Percentiles rank a stretch among this genome's conserved stretches.
Evolutionary conservation across 2,797 vertebrate species (phyloP).

Genomic region (Ptychadena robeensis): DNA sequence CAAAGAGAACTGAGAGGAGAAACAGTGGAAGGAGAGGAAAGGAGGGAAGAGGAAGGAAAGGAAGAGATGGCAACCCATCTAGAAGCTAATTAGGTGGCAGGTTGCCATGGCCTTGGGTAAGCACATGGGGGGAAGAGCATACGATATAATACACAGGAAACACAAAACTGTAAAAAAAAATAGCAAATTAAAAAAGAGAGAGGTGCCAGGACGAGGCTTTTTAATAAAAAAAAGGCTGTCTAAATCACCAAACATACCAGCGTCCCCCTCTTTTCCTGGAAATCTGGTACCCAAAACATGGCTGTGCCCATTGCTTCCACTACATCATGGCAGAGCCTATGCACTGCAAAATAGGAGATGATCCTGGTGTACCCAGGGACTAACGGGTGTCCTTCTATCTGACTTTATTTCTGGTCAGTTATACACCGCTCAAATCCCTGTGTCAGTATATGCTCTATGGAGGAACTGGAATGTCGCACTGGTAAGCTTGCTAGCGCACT

Average conservation of each 20-base stretch:
- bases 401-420: not conserved
- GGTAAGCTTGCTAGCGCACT: no score
- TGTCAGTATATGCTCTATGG: no score
- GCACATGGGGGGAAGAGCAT: not conserved
- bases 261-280: not conserved
- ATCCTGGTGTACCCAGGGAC: no score
- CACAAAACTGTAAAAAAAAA: not conserved
- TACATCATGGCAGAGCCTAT: not conserved
- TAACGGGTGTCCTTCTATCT: not conserved
- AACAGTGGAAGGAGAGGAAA: conserved; percentile 1
- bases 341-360: not conserved
- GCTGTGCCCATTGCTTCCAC: not conserved
- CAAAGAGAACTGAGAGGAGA: not conserved
- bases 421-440: not conserved
- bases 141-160: not conserved
- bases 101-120: not conserved
- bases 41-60: conserved; percentile 9
- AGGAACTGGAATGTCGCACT: no score
- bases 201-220: no score
- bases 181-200: no score
- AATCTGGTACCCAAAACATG: not conserved
- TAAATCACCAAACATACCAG: not conserved
- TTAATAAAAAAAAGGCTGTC: not conserved
- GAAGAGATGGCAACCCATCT: not conserved
- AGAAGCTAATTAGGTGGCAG: not conserved